phyloP scores from a whole-genome alignment of 1,140 invertebrate genomes.

The Adoxophyes honmai region DNA sequence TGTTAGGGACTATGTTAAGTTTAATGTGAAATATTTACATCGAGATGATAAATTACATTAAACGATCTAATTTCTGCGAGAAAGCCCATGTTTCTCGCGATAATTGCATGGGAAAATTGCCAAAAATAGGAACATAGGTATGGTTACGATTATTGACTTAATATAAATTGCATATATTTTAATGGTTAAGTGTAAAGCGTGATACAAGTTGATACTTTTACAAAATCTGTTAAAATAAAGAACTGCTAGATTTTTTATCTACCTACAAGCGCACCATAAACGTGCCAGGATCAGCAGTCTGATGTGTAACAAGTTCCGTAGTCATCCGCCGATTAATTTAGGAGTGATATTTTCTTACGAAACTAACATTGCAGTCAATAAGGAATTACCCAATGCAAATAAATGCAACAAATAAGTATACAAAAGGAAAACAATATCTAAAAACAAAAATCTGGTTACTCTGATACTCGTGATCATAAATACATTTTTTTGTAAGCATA shows the following conservation, averaged over 20 bases:
- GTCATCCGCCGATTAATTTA: conserved; percentile 1
- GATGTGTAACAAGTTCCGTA: neutral
- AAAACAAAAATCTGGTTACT: neutral
- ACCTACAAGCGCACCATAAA: neutral
- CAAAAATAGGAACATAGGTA: neutral
- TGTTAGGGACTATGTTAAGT: conserved; percentile 46
- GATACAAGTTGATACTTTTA: neutral
- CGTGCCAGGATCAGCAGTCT: neutral
- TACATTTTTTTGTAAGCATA: too few relatives aligned
- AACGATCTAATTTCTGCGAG: conserved; percentile 23
- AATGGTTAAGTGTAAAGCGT: conserved; percentile 11
- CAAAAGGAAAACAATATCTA: conserved; percentile 23
- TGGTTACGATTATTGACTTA: neutral
- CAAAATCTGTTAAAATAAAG: conserved; percentile 3
- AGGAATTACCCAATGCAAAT: conserved; percentile 28
- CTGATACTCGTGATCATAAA: neutral
- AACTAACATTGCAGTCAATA: conserved; percentile 29
- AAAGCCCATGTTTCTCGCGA: conserved; percentile 37
- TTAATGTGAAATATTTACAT: conserved; percentile 49
- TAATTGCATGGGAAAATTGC: neutral
- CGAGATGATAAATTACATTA: conserved; percentile 22
- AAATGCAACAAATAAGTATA: conserved; percentile 69
- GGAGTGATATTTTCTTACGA: conserved; percentile 16
- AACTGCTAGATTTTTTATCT: conserved; percentile 2
- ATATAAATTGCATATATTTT: neutral